Conservation (phyloP, 2,113 vertebrate species). For the Dicentrarchus labrax region DNA sequence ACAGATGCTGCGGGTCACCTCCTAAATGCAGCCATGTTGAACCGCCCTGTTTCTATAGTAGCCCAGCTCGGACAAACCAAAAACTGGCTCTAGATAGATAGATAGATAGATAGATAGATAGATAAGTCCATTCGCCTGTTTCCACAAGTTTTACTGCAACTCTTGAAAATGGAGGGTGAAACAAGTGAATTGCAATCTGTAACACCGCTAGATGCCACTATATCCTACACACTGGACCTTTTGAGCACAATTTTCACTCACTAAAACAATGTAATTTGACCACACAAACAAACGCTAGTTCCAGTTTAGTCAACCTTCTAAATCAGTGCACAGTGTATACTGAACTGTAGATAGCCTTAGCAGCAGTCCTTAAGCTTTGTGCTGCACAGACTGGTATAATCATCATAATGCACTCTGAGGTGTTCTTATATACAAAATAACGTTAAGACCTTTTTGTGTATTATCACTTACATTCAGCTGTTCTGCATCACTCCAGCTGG, state of each 20-base stretch:
- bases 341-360: not conserved
- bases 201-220: no score
- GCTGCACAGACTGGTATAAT: not conserved
- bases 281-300: not conserved
- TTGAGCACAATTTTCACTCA: not conserved
- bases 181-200: no score
- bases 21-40: no score
- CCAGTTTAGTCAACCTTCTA: not conserved
- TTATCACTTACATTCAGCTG: not conserved
- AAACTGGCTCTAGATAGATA: no score
- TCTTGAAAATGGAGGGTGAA: no score
- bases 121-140: no score
- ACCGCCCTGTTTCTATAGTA: no score
- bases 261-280: not conserved
- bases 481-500: not conserved
- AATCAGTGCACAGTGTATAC: not conserved
- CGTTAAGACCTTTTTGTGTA: not conserved
- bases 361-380: slow-evolving; percentile 16
- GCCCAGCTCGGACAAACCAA: no score
- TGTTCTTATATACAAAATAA: slow-evolving; percentile 23
- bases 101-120: no score
- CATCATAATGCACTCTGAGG: not conserved
- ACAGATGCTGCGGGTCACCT: no score
- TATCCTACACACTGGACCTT: no score
- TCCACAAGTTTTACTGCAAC: no score